Percentiles rank a stretch among this genome's conserved stretches.
phyloP scores from a whole-genome alignment of 2,113 vertebrate genomes.

The Stegostoma tigrinum region DNA sequence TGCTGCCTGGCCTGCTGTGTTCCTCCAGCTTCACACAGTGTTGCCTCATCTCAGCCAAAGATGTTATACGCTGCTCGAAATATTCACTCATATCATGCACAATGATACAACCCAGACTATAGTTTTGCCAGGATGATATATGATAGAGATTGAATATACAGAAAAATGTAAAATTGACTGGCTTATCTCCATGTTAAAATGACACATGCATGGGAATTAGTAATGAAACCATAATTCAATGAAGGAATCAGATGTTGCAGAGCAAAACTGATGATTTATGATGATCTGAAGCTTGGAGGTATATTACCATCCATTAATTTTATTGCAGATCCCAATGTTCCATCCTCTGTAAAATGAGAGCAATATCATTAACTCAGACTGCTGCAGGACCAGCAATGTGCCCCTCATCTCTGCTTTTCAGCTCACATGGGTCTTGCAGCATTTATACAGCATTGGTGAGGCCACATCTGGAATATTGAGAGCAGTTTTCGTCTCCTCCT shows the following conservation, averaged over 20 bases:
- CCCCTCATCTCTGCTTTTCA: background rate
- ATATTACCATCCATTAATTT: background rate
- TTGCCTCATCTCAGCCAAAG: background rate
- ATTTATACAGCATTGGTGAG: too few relatives aligned
- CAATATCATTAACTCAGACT: background rate
- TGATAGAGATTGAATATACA: background rate
- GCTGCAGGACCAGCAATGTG: background rate
- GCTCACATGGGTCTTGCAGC: too few relatives aligned
- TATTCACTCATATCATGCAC: background rate
- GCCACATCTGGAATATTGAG: too few relatives aligned
- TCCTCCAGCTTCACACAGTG: too few relatives aligned
- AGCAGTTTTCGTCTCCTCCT: too few relatives aligned
- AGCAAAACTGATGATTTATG: background rate
- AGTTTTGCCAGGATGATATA: background rate
- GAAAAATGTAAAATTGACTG: background rate
- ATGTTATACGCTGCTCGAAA: background rate
- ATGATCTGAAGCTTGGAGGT: background rate
- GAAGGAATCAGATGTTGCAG: background rate
- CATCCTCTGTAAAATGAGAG: background rate
- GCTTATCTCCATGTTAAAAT: background rate
- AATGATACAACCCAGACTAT: background rate
- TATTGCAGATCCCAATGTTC: background rate
- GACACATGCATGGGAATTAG: background rate
- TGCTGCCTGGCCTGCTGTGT: too few relatives aligned
- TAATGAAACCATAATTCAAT: background rate